These are phyloP conservation scores for Drosophila sturtevanti DNA, from an alignment of 1,140 invertebrate genomes.

Conservation along the genomic window DNA sequence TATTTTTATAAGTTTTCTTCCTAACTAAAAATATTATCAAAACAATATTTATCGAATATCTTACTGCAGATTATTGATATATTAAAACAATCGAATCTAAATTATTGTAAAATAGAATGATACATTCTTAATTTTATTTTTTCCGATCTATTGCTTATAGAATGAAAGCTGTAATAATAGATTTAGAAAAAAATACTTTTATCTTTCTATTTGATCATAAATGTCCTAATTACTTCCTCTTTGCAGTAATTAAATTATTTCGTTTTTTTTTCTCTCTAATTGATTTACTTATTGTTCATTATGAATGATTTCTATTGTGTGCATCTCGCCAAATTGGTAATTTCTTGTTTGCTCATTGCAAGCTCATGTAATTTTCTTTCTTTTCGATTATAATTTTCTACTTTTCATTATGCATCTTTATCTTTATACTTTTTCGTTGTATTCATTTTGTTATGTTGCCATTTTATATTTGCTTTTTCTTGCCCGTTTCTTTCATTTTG, in stretches of 20 bases:
- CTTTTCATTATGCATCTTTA: conserved; percentile 46
- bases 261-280: background rate
- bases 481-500: conserved; percentile 22
- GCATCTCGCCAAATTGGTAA: conserved; percentile 4
- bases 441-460: conserved; percentile 36
- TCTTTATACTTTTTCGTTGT: conserved; percentile 25
- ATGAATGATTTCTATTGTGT: conserved; percentile 31
- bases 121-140: too few relatives aligned
- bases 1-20: too few relatives aligned
- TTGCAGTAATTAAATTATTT: background rate
- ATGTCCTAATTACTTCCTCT: background rate
- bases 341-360: conserved; percentile 41
- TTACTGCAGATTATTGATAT: too few relatives aligned
- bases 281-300: background rate
- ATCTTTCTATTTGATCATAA: too few relatives aligned
- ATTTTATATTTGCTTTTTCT: conserved; percentile 4
- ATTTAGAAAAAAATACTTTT: too few relatives aligned
- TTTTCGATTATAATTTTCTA: conserved; percentile 52
- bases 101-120: too few relatives aligned
- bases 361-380: conserved; percentile 46
- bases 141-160: too few relatives aligned
- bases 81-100: too few relatives aligned
- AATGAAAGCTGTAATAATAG: too few relatives aligned
- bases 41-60: too few relatives aligned
- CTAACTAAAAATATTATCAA: too few relatives aligned